Evolutionary conservation across 2,797 vertebrate species (phyloP), one percentile per base, ranked within the genome.

Genomic region (Furcifer pardalis): DNA sequence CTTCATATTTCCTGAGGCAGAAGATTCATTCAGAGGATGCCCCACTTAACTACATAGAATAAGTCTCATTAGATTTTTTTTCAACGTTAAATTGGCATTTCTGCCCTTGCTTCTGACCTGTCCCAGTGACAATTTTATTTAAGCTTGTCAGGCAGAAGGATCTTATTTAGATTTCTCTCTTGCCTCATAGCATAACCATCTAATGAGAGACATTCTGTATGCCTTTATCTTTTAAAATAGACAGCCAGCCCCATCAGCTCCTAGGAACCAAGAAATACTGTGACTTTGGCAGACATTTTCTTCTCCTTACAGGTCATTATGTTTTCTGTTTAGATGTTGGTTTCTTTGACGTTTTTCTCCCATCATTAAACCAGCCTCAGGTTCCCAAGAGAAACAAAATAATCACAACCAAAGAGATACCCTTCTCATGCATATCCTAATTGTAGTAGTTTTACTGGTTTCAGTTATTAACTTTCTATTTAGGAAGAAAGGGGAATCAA

Each of bases 11-110:
- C 82, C 32, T 3, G 49, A 7, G 83, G 52, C 76, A 85, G 37
- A 71, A 63, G 46, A 37, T 80, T 73, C 84, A 88, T 40, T 32
- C 86, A 93, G 88, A 69, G 82, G 87, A 85, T 63, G 80, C 44
- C 77, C 74, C 66, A n/a, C 79, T 94, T 92, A 93, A 93, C 94
- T 90, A 92, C 75, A 59, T 59, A 83, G 69, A 81, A 56, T 81
- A 79, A 60, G 27, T 73, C 90, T 85, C 77, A 56, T 85, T 90
- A 89, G 62, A 79, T 84, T 87, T 83, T 87, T 83, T 75, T 49
- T 79, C 52, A 86, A n/a, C 25, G 46, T 21, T 1, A 85, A 87
- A 79, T 86, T 89, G 87, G 44, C 65, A 46, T 86, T 90, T 87
- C 77, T 91, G 77, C 49, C 62, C 73, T 69, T 89, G 76, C 56